phyloP scores from a whole-genome alignment of 2,797 vertebrate genomes.

The Anguilla obscura region DNA sequence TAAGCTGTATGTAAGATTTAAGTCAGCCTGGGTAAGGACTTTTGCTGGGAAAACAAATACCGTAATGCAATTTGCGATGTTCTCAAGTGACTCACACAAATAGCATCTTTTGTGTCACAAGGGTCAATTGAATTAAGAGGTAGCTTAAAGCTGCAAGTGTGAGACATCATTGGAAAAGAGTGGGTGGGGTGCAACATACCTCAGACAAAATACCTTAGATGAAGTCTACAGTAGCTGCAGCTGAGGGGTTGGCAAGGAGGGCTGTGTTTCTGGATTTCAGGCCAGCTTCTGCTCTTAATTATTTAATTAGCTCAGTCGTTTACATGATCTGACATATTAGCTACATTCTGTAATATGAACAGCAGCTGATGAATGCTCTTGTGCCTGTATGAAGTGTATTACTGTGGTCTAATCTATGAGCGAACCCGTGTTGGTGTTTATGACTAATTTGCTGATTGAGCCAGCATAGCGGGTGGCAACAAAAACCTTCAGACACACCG shows the following conservation, averaged over 20 bases:
- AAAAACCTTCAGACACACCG: no score
- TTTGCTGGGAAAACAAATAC: slow-evolving; percentile 18
- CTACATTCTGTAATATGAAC: slow-evolving; percentile 3
- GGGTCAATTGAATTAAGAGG: slow-evolving; percentile 3
- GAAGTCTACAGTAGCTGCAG: not conserved
- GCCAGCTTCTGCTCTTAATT: not conserved
- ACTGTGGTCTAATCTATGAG: not conserved
- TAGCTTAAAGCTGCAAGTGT: not conserved
- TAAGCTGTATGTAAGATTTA: not conserved
- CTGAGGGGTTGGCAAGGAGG: not conserved
- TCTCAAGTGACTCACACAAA: slow-evolving; percentile 8
- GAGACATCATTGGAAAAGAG: not conserved
- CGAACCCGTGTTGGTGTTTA: not conserved
- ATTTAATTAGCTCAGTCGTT: not conserved
- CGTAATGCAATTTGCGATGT: not conserved
- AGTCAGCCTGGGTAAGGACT: not conserved
- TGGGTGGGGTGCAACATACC: not conserved
- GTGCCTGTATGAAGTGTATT: not conserved
- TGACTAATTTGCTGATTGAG: not conserved
- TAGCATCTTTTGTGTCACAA: not conserved
- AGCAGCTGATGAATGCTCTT: slow-evolving; percentile 5
- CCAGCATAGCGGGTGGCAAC: no score
- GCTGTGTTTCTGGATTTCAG: not conserved
- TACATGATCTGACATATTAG: slow-evolving; percentile 3
- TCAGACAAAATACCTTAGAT: not conserved